Percentiles rank a stretch among this genome's conserved stretches.
These are phyloP conservation scores for Sinhomidia bicolor DNA, from an alignment of 2,888 invertebrate species.

Conservation along the genomic window DNA sequence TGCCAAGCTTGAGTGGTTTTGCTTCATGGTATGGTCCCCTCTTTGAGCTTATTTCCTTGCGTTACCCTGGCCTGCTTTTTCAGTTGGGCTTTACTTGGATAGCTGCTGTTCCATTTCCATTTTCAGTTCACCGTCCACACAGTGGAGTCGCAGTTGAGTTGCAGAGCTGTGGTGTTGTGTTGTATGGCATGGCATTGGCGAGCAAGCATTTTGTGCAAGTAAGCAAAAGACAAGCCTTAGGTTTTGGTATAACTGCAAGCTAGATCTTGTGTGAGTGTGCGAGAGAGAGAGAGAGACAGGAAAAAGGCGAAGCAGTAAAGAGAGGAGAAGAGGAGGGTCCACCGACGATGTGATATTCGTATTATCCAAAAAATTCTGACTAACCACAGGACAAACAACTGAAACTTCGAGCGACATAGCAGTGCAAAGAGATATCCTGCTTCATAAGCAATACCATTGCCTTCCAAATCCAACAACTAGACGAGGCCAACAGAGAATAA, in stretches of 20 bases:
- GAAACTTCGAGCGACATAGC: constrained; percentile 31
- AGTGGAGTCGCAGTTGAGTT: constrained; percentile 60
- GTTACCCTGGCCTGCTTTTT: constrained; percentile 56
- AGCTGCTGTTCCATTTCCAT: constrained; percentile 44
- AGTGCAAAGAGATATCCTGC: constrained; percentile 58
- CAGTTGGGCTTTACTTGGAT: constrained; percentile 24
- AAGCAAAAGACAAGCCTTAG: background rate
- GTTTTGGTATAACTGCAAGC: background rate
- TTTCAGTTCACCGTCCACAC: constrained; percentile 19
- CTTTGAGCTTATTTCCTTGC: constrained; percentile 23
- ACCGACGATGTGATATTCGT: constrained; percentile 41
- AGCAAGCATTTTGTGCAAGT: background rate
- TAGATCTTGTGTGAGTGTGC: background rate
- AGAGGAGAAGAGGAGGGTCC: constrained; percentile 39
- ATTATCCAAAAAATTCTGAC: constrained; percentile 37
- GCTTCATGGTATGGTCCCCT: constrained; percentile 47
- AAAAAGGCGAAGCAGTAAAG: constrained; percentile 37
- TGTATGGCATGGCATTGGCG: background rate
- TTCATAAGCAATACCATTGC: constrained; percentile 47
- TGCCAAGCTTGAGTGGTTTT: constrained; percentile 58
- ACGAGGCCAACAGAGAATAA: constrained; percentile 48
- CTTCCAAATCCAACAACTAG: constrained; percentile 22
- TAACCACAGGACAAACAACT: constrained; percentile 38
- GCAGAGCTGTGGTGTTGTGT: background rate
- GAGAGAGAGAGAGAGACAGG: constrained; percentile 36